These are phyloP conservation scores for Hetaerina americana DNA, from an alignment of 1,140 invertebrate species.

Conservation along the genomic window DNA sequence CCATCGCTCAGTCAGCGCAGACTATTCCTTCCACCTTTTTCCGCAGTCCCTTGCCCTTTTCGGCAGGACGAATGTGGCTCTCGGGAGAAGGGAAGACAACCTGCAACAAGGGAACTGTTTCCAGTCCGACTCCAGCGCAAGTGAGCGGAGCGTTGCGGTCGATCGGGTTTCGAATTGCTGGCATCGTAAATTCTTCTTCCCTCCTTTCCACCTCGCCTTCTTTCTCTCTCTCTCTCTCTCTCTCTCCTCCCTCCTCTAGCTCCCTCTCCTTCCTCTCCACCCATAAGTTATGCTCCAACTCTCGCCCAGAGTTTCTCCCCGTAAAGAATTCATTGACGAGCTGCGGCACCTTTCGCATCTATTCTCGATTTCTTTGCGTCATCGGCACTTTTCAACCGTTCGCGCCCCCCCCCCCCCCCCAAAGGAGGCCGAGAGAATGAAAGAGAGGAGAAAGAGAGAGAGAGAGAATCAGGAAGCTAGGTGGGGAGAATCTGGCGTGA, in stretches of 20 bases:
- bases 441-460: too few species aligned
- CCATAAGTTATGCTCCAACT: neutral
- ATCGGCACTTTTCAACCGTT: neutral
- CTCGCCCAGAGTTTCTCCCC: neutral
- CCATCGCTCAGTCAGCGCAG: too few species aligned
- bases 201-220: neutral
- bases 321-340: neutral
- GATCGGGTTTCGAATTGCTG: neutral
- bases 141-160: neutral
- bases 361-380: neutral
- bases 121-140: too few species aligned
- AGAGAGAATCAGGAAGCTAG: too few species aligned
- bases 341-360: neutral
- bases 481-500: too few species aligned
- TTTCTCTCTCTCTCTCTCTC: neutral
- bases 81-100: too few species aligned
- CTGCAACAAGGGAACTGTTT: too few species aligned
- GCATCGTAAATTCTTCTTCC: neutral
- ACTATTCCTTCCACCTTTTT: too few species aligned
- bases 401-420: too few species aligned
- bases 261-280: neutral
- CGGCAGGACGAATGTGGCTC: too few species aligned
- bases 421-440: too few species aligned
- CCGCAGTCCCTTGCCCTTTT: too few species aligned
- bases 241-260: neutral